A percentile compares a stretch with the other conserved stretches of the same genome.
These are phyloP conservation scores for Ophioninae sp. DNA, from an alignment of 2,888 invertebrate genomes.

Conservation along the genomic window DNA sequence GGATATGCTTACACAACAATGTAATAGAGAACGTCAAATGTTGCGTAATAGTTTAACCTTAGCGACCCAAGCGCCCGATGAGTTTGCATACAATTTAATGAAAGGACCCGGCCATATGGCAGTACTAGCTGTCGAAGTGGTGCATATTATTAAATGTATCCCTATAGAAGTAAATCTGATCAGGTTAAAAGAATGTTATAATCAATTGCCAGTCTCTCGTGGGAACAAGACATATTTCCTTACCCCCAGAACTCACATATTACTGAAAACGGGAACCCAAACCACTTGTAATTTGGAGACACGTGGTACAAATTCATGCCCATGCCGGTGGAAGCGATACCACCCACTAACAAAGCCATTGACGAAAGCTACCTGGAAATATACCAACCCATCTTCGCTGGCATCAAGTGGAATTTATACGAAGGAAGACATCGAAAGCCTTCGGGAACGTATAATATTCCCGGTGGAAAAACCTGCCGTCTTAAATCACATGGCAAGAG, in stretches of 20 bases:
- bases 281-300: slow-evolving; percentile 43
- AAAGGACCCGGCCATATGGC: too few species aligned
- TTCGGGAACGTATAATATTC: slow-evolving; percentile 43
- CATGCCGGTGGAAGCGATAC: background rate
- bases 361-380: slow-evolving; percentile 51
- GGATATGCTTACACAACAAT: too few species aligned
- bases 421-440: slow-evolving; percentile 32
- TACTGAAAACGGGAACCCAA: slow-evolving; percentile 8
- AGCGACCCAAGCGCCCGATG: too few species aligned
- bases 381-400: background rate
- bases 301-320: slow-evolving; percentile 60
- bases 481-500: slow-evolving; percentile 12
- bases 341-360: slow-evolving; percentile 19
- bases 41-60: too few species aligned
- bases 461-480: slow-evolving; percentile 37
- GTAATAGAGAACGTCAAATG: background rate
- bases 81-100: too few species aligned
- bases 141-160: too few species aligned
- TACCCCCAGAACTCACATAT: background rate
- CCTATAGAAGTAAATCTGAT: too few species aligned
- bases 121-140: too few species aligned
- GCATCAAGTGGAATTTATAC: background rate
- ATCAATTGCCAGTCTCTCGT: background rate
- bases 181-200: background rate
- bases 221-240: background rate